Evolutionary conservation across 2,113 vertebrate species (phyloP).

Genomic region (Myotis lucifugus): DNA sequence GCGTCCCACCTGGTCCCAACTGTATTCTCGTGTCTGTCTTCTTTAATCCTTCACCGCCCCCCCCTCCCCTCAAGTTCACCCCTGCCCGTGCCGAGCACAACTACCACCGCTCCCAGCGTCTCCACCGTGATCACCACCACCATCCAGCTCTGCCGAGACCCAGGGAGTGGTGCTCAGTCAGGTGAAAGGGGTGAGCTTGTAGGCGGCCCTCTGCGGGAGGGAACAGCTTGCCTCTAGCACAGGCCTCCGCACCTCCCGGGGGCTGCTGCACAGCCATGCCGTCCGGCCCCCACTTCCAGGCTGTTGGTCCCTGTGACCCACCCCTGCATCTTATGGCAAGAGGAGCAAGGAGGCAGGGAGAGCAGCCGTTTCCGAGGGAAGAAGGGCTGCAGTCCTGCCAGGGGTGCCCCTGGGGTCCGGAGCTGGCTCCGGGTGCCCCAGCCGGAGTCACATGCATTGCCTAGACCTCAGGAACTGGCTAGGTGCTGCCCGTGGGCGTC

Average conservation of each 20-base stretch:
- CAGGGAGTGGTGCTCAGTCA: neutral
- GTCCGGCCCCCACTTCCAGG: neutral
- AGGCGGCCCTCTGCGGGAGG: neutral
- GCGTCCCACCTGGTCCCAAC: too few species aligned
- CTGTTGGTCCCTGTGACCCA: neutral
- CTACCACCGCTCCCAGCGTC: neutral
- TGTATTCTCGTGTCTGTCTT: too few species aligned
- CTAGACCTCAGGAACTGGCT: conserved; percentile 3
- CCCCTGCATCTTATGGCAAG: neutral
- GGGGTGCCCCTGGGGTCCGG: neutral
- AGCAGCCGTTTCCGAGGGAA: neutral
- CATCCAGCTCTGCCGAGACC: neutral
- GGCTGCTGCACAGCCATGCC: neutral
- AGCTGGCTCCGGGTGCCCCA: neutral
- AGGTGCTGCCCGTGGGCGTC: conserved; percentile 51
- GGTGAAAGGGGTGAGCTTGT: neutral
- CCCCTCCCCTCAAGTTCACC: too few species aligned
- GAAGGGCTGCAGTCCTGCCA: neutral
- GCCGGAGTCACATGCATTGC: neutral
- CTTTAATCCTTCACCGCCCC: too few species aligned
- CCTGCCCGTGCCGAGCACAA: too few species aligned
- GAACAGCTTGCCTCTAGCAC: neutral
- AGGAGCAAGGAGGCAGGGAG: neutral
- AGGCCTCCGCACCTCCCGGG: neutral
- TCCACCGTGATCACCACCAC: too few species aligned